Base-by-base conservation (phyloP, 2,888 invertebrate species). In the Poecilus cupreus region DNA sequence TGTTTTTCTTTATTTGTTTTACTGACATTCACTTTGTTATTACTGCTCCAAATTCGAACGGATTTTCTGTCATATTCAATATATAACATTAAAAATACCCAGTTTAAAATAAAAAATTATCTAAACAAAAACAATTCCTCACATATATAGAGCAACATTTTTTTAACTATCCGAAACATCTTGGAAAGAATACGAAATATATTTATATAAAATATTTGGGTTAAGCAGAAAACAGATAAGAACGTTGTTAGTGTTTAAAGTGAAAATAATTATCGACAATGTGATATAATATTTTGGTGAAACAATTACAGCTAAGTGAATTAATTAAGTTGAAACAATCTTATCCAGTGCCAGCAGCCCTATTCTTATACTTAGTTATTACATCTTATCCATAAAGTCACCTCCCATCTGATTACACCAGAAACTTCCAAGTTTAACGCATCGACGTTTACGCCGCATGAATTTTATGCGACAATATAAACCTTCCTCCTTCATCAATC, bases 381-480 rank as follows among this genome's bases (percentile, higher is more conserved):
- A 60, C 60, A 26, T 60, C 60, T 57, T 57, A 26, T 24, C 20
- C 57, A 57, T 57, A 57, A 57, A 57, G 57, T 57, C 57, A 57
- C 11, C 60, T 24, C 60, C 60, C 13, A 24, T 60, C 60, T 24
- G 60, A 60, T 60, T 60, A 60, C 26, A 60, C 26, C 60, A 13
- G 26, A 26, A 60, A 60, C 60, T 60, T 24, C 26, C 24, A 26
- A 60, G 60, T 60, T 60, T 60, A 60, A 60, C 60, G 60, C 60
- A 24, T 60, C 13, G 26, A 32, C 60, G 60, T 60, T 32, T 60
- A 60, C 13, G 60, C 60, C 60, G 60, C 60, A 60, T 60, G 60
- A 60, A 60, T 60, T 60, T 60, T 60, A 60, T 60, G 60, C 26
- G 60, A 60, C 60, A 60, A 26, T 26, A 60, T 60, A 60, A 60